A percentile compares a stretch with the other conserved stretches of the same genome.
phyloP scores from a whole-genome alignment of 2,797 vertebrate genomes.

The Schizopygopsis malacanthus region DNA sequence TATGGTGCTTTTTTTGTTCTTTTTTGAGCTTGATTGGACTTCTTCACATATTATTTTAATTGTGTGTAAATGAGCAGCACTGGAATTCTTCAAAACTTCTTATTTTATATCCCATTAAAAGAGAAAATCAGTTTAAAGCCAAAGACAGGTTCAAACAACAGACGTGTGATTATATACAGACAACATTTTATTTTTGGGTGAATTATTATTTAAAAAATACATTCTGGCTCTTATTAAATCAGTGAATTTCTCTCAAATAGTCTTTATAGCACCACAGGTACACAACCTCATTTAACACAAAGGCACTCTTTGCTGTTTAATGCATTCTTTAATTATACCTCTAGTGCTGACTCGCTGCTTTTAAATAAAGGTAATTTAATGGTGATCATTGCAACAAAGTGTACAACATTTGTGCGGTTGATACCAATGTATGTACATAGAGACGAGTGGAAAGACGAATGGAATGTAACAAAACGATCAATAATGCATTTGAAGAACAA shows the following conservation, averaged over 20 bases:
- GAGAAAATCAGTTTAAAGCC: neutral
- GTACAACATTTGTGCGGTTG: neutral
- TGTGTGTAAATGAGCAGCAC: neutral
- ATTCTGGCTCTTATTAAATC: neutral
- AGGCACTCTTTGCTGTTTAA: conserved; percentile 14
- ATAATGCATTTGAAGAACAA: conserved; percentile 36
- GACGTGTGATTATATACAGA: neutral
- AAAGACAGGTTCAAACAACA: neutral
- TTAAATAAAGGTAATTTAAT: conserved; percentile 19
- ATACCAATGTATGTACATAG: conserved; percentile 8
- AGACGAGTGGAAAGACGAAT: conserved; percentile 15
- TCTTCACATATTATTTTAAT: neutral
- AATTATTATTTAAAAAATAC: neutral
- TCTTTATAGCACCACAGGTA: neutral
- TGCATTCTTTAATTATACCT: conserved; percentile 34
- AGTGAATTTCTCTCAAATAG: neutral
- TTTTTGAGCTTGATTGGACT: neutral
- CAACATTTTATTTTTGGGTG: neutral
- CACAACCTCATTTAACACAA: conserved; percentile 7
- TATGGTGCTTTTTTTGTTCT: neutral
- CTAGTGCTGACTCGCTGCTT: conserved; percentile 28
- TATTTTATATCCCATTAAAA: neutral
- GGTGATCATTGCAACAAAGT: neutral
- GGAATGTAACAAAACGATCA: conserved; percentile 7
- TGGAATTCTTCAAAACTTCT: neutral